Percentiles rank a stretch among this genome's conserved stretches.
These are phyloP conservation scores for Deroplatys truncata DNA, from an alignment of 2,888 invertebrate species.

Conservation along the genomic window DNA sequence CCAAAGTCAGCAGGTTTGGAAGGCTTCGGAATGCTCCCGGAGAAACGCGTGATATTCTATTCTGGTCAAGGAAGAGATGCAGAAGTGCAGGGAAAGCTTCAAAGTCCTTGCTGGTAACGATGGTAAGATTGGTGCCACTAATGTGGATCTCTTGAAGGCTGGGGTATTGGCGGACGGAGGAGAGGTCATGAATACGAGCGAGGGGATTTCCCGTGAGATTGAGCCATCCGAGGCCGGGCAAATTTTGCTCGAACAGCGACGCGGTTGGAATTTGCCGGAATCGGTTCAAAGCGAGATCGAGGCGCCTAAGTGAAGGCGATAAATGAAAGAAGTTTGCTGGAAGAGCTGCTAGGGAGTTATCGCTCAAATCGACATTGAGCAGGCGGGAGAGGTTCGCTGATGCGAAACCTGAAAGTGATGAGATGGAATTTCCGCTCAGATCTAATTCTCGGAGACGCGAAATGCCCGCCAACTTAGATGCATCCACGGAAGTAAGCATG, in stretches of 20 bases:
- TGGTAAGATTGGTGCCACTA: slow-evolving; percentile 72
- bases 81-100: slow-evolving; percentile 75
- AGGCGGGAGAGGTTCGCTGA: slow-evolving; percentile 70
- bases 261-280: slow-evolving; percentile 75
- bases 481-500: slow-evolving; percentile 58
- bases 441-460: slow-evolving; percentile 70
- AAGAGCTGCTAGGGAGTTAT: slow-evolving; percentile 68
- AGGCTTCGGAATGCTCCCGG: slow-evolving; percentile 80
- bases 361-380: slow-evolving; percentile 68
- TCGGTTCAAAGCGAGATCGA: slow-evolving; percentile 74
- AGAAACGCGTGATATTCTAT: slow-evolving; percentile 72
- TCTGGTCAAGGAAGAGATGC: slow-evolving; percentile 67
- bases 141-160: slow-evolving; percentile 79
- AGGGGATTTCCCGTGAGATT: slow-evolving; percentile 82
- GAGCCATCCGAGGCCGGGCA: slow-evolving; percentile 68
- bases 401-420: slow-evolving; percentile 70
- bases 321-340: slow-evolving; percentile 78
- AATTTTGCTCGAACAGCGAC: slow-evolving; percentile 68
- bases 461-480: slow-evolving; percentile 71
- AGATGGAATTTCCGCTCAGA: slow-evolving; percentile 43
- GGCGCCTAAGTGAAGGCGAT: slow-evolving; percentile 64
- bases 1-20: slow-evolving; percentile 70
- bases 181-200: slow-evolving; percentile 66
- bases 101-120: slow-evolving; percentile 80
- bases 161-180: slow-evolving; percentile 63